A percentile compares a stretch with the other conserved stretches of the same genome.
phyloP scores from a whole-genome alignment of 64 coral and sea anemone genomes.

The Hydrozoanthus tunicans region DNA sequence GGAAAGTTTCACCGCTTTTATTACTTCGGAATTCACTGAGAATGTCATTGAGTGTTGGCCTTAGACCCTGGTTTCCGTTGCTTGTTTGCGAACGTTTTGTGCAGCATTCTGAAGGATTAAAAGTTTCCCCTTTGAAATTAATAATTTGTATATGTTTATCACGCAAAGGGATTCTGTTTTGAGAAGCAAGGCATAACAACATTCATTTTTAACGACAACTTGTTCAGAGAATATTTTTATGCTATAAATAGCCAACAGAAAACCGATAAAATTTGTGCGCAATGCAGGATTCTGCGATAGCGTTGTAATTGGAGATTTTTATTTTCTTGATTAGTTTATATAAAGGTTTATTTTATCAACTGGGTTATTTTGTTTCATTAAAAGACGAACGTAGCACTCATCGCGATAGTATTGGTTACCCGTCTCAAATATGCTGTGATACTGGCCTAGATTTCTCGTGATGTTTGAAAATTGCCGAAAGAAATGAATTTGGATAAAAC shows the following conservation, averaged over 20 bases:
- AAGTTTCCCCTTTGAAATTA: conserved; percentile 17
- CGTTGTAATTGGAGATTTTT: conserved; percentile 31
- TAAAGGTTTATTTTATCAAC: neutral
- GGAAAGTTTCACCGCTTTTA: conserved; percentile 45
- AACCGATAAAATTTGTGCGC: neutral
- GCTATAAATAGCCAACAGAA: conserved; percentile 37
- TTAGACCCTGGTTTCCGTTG: conserved; percentile 53
- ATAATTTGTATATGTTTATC: conserved; percentile 21
- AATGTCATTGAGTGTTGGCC: conserved; percentile 42
- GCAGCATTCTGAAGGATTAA: conserved; percentile 37
- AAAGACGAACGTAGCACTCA: no score
- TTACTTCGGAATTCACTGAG: conserved; percentile 49
- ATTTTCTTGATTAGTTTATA: neutral
- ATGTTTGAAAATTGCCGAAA: neutral
- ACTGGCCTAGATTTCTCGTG: conserved; percentile 27
- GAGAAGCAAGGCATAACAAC: conserved; percentile 35
- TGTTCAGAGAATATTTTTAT: neutral
- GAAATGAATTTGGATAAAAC: neutral
- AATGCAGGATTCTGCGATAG: conserved; percentile 21
- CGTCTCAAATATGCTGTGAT: conserved; percentile 7
- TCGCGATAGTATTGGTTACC: conserved; percentile 18
- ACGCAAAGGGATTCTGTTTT: conserved; percentile 5
- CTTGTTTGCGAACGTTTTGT: conserved; percentile 17
- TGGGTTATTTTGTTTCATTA: neutral
- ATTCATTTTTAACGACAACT: conserved; percentile 51